phyloP scores from a whole-genome alignment of 2,113 vertebrate genomes.

The Cathartes aura region DNA sequence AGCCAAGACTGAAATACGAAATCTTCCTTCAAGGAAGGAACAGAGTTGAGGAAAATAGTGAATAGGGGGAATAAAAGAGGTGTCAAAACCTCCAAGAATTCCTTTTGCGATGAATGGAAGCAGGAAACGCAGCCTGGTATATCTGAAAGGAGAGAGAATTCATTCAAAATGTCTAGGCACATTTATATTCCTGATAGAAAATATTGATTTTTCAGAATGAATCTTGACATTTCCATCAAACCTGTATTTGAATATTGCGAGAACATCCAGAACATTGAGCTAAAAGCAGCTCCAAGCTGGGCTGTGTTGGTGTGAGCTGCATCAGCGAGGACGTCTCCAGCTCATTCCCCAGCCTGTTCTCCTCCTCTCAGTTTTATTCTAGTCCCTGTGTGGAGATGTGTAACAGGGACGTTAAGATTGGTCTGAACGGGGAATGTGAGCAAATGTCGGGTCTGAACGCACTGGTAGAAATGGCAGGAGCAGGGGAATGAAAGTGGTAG shows the following conservation, averaged over 20 bases:
- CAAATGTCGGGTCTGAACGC: neutral
- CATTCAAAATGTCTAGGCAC: neutral
- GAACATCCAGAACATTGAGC: constrained; percentile 12
- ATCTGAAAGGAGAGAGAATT: neutral
- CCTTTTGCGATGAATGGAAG: neutral
- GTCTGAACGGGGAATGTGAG: neutral
- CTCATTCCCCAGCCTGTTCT: constrained; percentile 14
- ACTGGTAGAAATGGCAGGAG: neutral
- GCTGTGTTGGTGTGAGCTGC: constrained; percentile 29
- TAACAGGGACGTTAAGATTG: neutral
- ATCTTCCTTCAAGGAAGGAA: neutral
- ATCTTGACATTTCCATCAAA: neutral
- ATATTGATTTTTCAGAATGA: neutral
- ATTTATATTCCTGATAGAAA: neutral
- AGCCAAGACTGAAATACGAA: neutral
- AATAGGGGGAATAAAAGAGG: neutral
- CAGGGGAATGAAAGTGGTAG: neutral
- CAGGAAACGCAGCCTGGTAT: neutral
- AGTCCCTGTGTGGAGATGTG: neutral
- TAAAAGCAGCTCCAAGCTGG: constrained; percentile 8
- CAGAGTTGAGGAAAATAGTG: constrained; percentile 3
- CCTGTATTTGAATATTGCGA: neutral
- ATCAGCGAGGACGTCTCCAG: neutral
- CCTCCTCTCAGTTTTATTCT: constrained; percentile 50
- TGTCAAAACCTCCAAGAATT: neutral